Base-by-base conservation (phyloP, 2,888 invertebrate species). In the Zhengitettix transpicula region DNA sequence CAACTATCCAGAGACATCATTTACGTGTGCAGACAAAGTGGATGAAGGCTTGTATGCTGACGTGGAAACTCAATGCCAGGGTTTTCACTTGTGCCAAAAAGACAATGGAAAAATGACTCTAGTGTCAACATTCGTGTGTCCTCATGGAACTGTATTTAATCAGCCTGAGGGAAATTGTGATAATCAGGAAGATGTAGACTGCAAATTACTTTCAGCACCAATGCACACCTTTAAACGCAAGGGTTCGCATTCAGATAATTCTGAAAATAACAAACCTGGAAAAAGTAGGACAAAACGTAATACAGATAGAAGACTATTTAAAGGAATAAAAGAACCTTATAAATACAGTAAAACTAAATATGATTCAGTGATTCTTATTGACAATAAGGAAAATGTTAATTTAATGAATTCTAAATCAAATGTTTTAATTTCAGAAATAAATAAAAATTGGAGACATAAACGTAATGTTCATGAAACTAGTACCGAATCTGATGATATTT, bases 31-130 rank as follows among this genome's bases (percentile, higher is more conserved):
- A n/a, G 44, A 60, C 44, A 60, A 60, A 40, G 28, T 42, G 14
- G 42, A 56, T 17, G 60, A 58, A 17, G 61, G 61, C 8, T 57
- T 57, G n/a, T 61, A 59, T 40, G 59, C 58, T 42, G 61, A 61
- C 55, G 59, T 61, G 47, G 56, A 58, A 15, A 59, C 61, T 16
- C 52, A 55, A n/a, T 61, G 61, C 51, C 42, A 58, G 12, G 44
- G 17, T 9, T 61, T 61, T 42, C 61, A 61, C 40, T 41, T 61
- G 28, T 61, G 60, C 40, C 60, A 56, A 14, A 53, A 52, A 10
- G 17, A 42, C 9, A 42, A 56, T 16, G 56, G 56, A 42, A 9
- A 17, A 42, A 52, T 54, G 12, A 53, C 56, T 44, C 42, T 61
- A 41, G 57, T 58, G 54, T 58, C 59, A 41, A 58, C 61, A 42